Evolutionary conservation across 1,140 invertebrate genomes (phyloP), one percentile per base, ranked within the genome.

Genomic region (Saccostrea cuccullata): DNA sequence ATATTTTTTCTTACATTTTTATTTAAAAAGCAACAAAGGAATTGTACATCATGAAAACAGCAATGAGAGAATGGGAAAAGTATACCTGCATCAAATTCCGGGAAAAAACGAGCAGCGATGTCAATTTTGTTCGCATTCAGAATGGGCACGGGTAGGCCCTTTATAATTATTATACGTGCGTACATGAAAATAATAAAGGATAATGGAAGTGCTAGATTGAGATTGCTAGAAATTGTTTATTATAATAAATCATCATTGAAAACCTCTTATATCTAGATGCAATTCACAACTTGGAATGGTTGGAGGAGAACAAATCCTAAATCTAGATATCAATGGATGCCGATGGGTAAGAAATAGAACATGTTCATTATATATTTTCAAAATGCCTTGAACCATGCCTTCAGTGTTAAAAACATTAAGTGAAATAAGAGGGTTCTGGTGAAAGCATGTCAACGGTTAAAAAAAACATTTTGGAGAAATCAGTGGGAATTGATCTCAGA

Each of bases 281-380:
- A 94, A 92, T 85, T 94, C 94, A 20, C 92, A 93, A 82, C 88
- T 94, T 8, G 94, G 94, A 20, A 94, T 93, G 93, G 93, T 94
- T 12, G 93, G 93, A 47, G 94, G 94, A 26, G 86, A 89, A 40
- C 94, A 94, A 60, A 84, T 90, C 2, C 40, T 94, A 12, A 94
- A 94, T 86, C 89, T 94, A 64, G 93, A 94, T 23, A 88, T 90
- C 3, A 92, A 93, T 86, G 93, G 93, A 47, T 94, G 94, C 83
- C 89, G 94, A 90, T 94, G 88, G 89, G 94, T 94, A 92, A 92
- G 93, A 91, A 55, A 36, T n/a, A 70, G 15, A 77, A 56, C 60
- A 70, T 23, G 20, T 23, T 70, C 67, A n/a, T 12, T 70, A 88
- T 91, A 8, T 67, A 88, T 60, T 82, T 67, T 85, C 30, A 36